Base-by-base conservation (phyloP, 1,140 invertebrate species). In the Hylyphantes graminicola region DNA sequence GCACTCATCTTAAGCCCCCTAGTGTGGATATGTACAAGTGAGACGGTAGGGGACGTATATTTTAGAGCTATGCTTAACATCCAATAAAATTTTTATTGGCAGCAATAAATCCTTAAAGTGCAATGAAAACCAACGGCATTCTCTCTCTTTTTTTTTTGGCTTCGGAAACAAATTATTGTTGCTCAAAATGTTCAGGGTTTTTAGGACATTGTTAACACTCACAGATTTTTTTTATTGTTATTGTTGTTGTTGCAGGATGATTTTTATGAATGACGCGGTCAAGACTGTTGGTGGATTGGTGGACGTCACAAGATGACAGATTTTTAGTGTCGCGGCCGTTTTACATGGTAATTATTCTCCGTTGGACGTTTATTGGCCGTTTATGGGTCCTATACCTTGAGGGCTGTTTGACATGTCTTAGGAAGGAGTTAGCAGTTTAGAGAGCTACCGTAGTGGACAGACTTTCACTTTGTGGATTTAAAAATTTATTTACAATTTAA, bases 71-170 rank as follows among this genome's bases (percentile, higher is more conserved):
- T 63, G 74, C 70, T 65, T 63, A 83, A 83, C 80, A 50, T 57
- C 54, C 75, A 83, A 83, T 83, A 83, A 83, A 83, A 83, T 50
- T 83, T 83, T 83, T 83, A 83, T 83, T 63, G 35, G 57, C 72
- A 19, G 80, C 54, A 74, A 83, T 83, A 83, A 83, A 83, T 83
- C 80, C 68, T 83, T 74, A 75, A 83, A 83, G 80, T 75, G 80
- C 80, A 74, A 83, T 83, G 80, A 83, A 83, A 35, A 83, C 70
- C 80, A 83, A 83, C 80, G 67, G 72, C 80, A 61, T 83, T 72
- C 57, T 61, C 67, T 83, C 35, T 35, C 35, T 35, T 35, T 35
- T 35, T 35, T 35, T 35, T 35, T 35, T 35, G 1, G 35, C 35
- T 35, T 74, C 80, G 72, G 72, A 63, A 73, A 83, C 80, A 83